Evolutionary conservation across 2,888 invertebrate genomes (phyloP), one percentile per base, ranked within the genome.

Genomic region (Drosophila meridionalis): DNA sequence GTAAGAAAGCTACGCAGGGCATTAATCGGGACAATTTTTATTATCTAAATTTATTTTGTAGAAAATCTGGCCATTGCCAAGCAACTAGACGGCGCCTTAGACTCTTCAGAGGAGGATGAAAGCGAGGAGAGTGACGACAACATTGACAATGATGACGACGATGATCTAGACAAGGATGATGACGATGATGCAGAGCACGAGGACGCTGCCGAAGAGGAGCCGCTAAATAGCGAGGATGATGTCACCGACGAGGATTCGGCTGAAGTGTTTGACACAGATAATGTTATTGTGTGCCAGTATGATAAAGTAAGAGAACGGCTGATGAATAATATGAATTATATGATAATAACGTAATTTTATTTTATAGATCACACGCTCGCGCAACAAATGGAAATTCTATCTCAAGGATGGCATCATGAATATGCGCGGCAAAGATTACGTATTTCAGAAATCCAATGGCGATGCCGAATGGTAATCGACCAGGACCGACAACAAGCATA

Each of bases 391-490:
- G 99, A 99, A 99, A 94, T 99, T 99, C 93, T 98, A 98, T 93
- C 94, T 99, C 78, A 99, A 99, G 94, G 99, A 99, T 94, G 99
- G 99, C 70, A 99, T 99, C 78, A 99, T 99, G 99, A 99, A 99
- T 94, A 95, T 99, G 91, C 96, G 96, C 82, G 99, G 99, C 53
- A 98, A 98, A 94, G 99, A 99, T 94, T 99, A 96, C 94, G 98
- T 99, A 91, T 99, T 99, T 94, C 99, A 99, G 94, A 99, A 98
- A 94, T 99, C 99, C 14, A 98, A 97, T 91, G 99, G 99, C 82
- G 99, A 99, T 94, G 99, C 99, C 32, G 99, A 99, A 93, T 99
- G 99, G 99, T 99, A 95, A 95, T 58, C n/a, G 38, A 11, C 6
- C 28, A 26, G 36, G 30, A 70, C 7, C 59, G 20, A 38, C 30